phyloP scores from a whole-genome alignment of 2,888 invertebrate species.

The Rhamphomyia laevipes region DNA sequence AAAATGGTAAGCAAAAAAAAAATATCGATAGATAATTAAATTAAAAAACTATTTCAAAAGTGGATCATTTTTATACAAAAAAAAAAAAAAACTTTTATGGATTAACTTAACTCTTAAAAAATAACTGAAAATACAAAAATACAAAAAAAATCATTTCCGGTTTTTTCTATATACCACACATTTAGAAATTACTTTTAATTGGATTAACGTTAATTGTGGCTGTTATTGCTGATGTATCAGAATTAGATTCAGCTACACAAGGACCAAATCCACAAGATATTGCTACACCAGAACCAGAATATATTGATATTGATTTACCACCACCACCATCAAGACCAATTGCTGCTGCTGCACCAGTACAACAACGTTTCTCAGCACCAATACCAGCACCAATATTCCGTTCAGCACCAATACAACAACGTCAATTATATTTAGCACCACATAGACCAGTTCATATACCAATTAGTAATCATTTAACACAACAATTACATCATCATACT shows the following conservation, averaged over 20 bases:
- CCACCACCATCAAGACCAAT: constrained; percentile 22
- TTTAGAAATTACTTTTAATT: not conserved
- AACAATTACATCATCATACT: not conserved
- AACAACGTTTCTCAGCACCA: not conserved
- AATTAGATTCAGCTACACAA: constrained; percentile 32
- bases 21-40: too few relatives aligned
- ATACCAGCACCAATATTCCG: not conserved
- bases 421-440: not conserved
- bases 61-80: too few relatives aligned
- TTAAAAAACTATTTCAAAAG: too few relatives aligned
- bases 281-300: constrained; percentile 35
- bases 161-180: not conserved
- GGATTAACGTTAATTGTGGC: constrained; percentile 23
- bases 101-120: too few relatives aligned
- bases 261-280: constrained; percentile 37
- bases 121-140: too few relatives aligned
- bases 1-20: too few relatives aligned
- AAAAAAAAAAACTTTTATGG: too few relatives aligned
- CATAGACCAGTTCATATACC: not conserved
- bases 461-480: not conserved
- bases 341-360: constrained; percentile 9
- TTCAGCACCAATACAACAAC: not conserved
- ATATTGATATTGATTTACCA: constrained; percentile 32
- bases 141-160: too few relatives aligned
- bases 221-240: constrained; percentile 19